These are phyloP conservation scores for Xestoiulus laeticollis DNA, from an alignment of 2,888 invertebrate species.

Conservation along the genomic window DNA sequence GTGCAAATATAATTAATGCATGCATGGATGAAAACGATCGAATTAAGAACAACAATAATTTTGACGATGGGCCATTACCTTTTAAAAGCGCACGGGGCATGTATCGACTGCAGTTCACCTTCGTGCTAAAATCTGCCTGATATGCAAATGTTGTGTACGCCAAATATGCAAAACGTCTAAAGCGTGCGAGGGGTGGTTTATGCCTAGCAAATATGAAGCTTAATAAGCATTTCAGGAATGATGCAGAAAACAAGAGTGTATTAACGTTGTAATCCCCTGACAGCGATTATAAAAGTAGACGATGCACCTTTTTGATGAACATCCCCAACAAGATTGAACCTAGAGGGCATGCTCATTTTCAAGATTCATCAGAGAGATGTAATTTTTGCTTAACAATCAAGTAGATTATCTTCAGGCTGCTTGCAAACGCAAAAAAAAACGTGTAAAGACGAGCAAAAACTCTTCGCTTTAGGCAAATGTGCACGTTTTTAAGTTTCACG, in stretches of 20 bases:
- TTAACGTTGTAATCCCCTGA: constrained; percentile 41
- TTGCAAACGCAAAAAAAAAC: background rate
- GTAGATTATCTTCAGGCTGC: constrained; percentile 6
- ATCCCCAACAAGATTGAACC: constrained; percentile 41
- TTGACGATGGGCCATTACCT: constrained; percentile 41
- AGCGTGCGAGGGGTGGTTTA: constrained; percentile 35
- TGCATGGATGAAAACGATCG: constrained; percentile 39
- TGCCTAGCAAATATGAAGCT: constrained; percentile 28
- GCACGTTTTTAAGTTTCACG: background rate
- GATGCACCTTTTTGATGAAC: constrained; percentile 41
- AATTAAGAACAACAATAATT: constrained; percentile 30
- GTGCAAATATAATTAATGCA: constrained; percentile 41
- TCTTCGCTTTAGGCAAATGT: background rate
- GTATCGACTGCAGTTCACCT: background rate
- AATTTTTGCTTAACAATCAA: constrained; percentile 41
- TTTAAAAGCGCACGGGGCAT: background rate
- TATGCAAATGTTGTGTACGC: constrained; percentile 40
- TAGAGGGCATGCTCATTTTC: constrained; percentile 30
- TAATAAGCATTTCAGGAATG: constrained; percentile 40
- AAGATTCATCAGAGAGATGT: constrained; percentile 40
- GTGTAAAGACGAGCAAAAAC: background rate
- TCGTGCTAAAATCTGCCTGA: constrained; percentile 30
- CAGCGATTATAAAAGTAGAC: constrained; percentile 35
- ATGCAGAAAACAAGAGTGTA: constrained; percentile 41
- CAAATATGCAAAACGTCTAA: constrained; percentile 12